Conservation (phyloP, 35 echinoderm and acorn worm genomes). For the Hemicentrotus pulcherrimus region DNA sequence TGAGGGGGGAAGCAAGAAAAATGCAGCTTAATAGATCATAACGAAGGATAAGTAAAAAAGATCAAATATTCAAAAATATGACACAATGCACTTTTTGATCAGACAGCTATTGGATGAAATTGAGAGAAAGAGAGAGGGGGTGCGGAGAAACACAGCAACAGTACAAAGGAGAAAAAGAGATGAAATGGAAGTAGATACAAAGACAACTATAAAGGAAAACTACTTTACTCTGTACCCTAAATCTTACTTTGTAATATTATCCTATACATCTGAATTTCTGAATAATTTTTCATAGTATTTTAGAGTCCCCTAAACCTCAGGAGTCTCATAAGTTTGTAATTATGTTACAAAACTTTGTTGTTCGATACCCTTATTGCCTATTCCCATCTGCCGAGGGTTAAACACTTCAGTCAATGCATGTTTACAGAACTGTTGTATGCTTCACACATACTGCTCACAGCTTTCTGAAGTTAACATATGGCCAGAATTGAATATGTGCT, state of each 20-base stretch:
- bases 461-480: not conserved
- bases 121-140: not conserved
- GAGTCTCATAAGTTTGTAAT: too few relatives aligned
- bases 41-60: not conserved
- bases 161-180: not conserved
- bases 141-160: not conserved
- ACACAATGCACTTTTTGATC: not conserved
- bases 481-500: not conserved
- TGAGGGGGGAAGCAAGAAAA: not conserved
- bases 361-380: too few relatives aligned
- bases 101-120: not conserved
- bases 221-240: not conserved
- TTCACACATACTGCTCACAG: too few relatives aligned
- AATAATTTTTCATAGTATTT: too few relatives aligned
- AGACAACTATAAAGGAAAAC: not conserved
- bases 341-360: too few relatives aligned
- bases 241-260: not conserved
- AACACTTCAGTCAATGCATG: too few relatives aligned
- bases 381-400: too few relatives aligned
- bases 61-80: not conserved
- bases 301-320: too few relatives aligned
- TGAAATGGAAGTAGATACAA: not conserved
- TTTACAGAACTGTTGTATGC: too few relatives aligned
- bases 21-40: not conserved
- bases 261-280: not conserved